phyloP scores from a whole-genome alignment of 2,113 vertebrate genomes.

The Butastur rufipennis region DNA sequence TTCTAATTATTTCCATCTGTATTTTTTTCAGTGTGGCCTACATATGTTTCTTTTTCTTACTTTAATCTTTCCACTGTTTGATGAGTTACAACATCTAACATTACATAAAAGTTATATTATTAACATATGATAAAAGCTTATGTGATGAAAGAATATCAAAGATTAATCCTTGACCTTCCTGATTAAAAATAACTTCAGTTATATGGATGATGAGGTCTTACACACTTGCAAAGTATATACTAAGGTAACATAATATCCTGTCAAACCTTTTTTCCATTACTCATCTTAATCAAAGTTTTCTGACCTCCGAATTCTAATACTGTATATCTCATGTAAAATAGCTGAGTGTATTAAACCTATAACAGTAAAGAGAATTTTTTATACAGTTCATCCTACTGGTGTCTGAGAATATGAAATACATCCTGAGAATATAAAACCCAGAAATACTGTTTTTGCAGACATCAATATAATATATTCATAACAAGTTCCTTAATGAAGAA shows the following conservation, averaged over 20 bases:
- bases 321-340: neutral
- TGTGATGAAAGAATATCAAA: slow-evolving; percentile 27
- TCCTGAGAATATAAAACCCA: neutral
- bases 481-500: neutral
- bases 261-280: slow-evolving; percentile 1
- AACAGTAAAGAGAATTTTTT: neutral
- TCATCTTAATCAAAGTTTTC: neutral
- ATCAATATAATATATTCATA: neutral
- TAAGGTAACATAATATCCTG: slow-evolving; percentile 27
- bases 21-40: slow-evolving; percentile 17
- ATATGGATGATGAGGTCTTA: neutral
- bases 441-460: neutral
- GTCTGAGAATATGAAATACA: neutral
- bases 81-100: slow-evolving; percentile 27
- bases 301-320: neutral
- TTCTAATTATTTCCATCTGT: slow-evolving; percentile 22
- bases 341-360: neutral
- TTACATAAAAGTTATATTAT: slow-evolving; percentile 43
- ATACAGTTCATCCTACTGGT: neutral
- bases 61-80: slow-evolving; percentile 51
- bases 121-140: slow-evolving; percentile 41
- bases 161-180: slow-evolving; percentile 37
- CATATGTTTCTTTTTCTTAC: slow-evolving; percentile 30
- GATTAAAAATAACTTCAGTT: slow-evolving; percentile 20
- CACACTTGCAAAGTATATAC: neutral